These are phyloP conservation scores for Megalurothrips usitatus DNA, from an alignment of 2,888 invertebrate species.

Conservation along the genomic window DNA sequence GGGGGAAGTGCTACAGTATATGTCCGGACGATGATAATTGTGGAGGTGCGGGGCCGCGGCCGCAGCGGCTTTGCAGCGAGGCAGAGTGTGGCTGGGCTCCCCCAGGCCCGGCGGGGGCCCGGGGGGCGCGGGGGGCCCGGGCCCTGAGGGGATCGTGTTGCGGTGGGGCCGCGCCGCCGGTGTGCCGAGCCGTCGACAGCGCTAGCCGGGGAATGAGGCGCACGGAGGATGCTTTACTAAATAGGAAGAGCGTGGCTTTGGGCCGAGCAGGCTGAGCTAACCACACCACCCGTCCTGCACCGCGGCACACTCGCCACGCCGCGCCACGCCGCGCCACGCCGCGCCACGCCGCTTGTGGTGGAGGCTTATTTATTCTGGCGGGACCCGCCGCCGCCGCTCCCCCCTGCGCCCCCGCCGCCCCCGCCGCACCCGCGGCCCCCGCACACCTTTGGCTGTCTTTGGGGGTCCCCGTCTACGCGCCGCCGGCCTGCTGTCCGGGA, in stretches of 20 bases:
- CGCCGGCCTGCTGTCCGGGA: not conserved
- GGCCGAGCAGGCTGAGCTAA: conserved; percentile 19
- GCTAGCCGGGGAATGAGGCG: not conserved
- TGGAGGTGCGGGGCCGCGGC: no score
- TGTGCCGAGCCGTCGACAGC: not conserved
- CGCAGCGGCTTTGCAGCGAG: no score
- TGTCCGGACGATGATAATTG: no score
- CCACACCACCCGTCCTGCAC: not conserved
- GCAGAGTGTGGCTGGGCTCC: no score
- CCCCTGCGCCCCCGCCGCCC: not conserved
- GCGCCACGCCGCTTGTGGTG: conserved; percentile 11
- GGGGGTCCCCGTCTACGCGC: not conserved
- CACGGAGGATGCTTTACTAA: conserved; percentile 24
- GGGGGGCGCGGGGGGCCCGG: no score
- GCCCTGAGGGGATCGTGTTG: no score
- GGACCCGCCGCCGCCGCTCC: not conserved
- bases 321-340: not conserved
- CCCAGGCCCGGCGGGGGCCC: no score
- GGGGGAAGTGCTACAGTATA: no score
- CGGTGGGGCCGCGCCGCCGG: not conserved
- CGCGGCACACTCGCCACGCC: not conserved
- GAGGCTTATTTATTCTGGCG: conserved; percentile 17
- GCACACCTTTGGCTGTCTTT: not conserved
- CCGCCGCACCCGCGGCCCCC: not conserved
- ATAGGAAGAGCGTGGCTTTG: conserved; percentile 20